phyloP scores from a whole-genome alignment of 2,888 invertebrate species.

The Odontomyia ornata region DNA sequence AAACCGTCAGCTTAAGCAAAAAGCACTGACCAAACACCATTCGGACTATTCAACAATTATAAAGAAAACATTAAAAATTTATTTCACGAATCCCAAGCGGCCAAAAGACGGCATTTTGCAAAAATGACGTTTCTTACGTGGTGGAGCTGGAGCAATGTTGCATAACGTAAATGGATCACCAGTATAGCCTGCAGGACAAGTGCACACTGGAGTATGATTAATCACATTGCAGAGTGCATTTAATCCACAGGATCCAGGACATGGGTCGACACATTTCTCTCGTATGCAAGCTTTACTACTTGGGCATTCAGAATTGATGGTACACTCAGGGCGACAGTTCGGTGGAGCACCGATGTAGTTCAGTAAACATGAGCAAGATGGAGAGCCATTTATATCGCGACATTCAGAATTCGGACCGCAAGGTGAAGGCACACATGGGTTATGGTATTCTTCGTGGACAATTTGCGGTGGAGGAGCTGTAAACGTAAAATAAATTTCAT shows the following conservation, averaged over 20 bases:
- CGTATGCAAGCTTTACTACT: conserved; percentile 74
- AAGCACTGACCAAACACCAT: no score
- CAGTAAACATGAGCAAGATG: conserved; percentile 71
- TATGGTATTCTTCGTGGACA: conserved; percentile 55
- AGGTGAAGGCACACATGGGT: conserved; percentile 74
- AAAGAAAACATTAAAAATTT: no score
- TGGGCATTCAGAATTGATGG: conserved; percentile 74
- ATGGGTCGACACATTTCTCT: conserved; percentile 77
- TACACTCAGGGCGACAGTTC: conserved; percentile 76
- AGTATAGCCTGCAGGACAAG: conserved; percentile 72
- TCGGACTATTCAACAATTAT: no score
- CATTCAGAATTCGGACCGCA: conserved; percentile 77
- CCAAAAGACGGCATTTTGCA: not conserved
- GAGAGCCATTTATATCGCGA: conserved; percentile 69
- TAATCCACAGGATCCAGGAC: conserved; percentile 75
- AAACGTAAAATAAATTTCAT: not conserved
- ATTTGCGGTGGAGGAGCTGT: conserved; percentile 52
- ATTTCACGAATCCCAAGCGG: no score
- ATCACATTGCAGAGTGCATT: conserved; percentile 77
- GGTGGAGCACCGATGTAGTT: conserved; percentile 75
- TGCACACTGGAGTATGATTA: conserved; percentile 76
- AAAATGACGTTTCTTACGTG: conserved; percentile 18
- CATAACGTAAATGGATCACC: conserved; percentile 76
- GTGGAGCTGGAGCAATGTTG: conserved; percentile 59
- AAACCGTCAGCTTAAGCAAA: no score